Conservation (phyloP, 1,140 invertebrate genomes). For the Pachypeltis micranthus region DNA sequence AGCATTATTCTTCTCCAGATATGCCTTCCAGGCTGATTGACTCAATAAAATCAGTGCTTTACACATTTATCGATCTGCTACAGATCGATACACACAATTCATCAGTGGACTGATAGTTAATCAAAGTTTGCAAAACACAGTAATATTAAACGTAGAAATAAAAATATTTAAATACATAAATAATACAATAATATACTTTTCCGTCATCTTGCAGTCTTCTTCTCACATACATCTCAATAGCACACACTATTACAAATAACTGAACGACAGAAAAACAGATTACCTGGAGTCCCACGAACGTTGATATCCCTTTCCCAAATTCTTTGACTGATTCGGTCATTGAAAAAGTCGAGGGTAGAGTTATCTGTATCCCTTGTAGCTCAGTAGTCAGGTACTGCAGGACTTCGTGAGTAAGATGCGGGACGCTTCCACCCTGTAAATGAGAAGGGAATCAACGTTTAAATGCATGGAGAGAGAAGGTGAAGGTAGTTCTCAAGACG, state of each 20-base stretch:
- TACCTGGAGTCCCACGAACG: slow-evolving; percentile 46
- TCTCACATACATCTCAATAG: neutral
- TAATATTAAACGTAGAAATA: too few relatives aligned
- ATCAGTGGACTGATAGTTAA: too few relatives aligned
- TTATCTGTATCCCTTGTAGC: slow-evolving; percentile 42
- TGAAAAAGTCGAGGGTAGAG: slow-evolving; percentile 41
- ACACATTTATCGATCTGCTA: too few relatives aligned
- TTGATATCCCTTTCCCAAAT: slow-evolving; percentile 38
- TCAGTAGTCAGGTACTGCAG: slow-evolving; percentile 42
- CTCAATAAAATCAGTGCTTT: too few relatives aligned
- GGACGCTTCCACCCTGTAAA: slow-evolving; percentile 46
- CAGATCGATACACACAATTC: too few relatives aligned
- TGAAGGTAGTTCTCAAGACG: too few relatives aligned
- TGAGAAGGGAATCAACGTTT: neutral
- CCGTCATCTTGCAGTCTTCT: neutral
- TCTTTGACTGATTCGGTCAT: slow-evolving; percentile 41
- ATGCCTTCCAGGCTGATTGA: too few relatives aligned
- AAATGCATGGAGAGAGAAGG: neutral
- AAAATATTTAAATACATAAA: slow-evolving; percentile 15
- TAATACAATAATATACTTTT: slow-evolving; percentile 9
- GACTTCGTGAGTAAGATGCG: slow-evolving; percentile 51
- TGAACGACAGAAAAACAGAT: slow-evolving; percentile 7
- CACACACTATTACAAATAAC: neutral
- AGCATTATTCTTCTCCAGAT: too few relatives aligned
- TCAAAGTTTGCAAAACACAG: too few relatives aligned